Evolutionary conservation across 2,113 vertebrate species (phyloP), one percentile per base, ranked within the genome.

Genomic region (Apodemus speciosus): DNA sequence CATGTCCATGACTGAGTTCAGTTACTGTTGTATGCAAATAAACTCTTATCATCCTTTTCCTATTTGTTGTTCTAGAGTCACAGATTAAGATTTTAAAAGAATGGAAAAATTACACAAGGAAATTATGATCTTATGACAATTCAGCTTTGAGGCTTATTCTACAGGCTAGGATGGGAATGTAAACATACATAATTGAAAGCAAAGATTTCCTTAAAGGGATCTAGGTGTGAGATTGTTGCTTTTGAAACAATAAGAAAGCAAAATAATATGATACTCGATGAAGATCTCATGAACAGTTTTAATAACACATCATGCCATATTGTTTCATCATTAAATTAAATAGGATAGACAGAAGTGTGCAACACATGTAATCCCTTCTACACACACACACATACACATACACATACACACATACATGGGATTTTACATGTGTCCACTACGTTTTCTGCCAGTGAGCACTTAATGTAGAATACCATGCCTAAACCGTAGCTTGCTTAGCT

Each of bases 261-360:
- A 85, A 66, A 72, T 92, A 23, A 81, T 53, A 11, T 62, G 27
- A 49, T 7, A 68, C 1, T 91, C 35, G 64, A 7, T 81, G 32
- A 85, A 92, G 43, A 64, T 51, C 60, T 16, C n/a, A 46, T 88
- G 23, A 75, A 15, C 23, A 90, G 69, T 77, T 94, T 88, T 72
- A 94, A 73, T 77, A 73, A 81, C 51, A 92, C 53, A 6, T 21
- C 32, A 62, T 68, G 4, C 40, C 71, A 62, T 68, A 11, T 27
- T 92, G 90, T 81, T 32, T 35, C 9, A 15, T 76, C 30, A 43
- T 88, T 69, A 81, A 72, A 3, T 64, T 93, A 51, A 83, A 20
- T n/a, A 87, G 69, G 35, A 79, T n/a, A 91, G 30, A 1, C 30
- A 60, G 56, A 53, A 89, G 27, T 86, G 58, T 71, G 21, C 2